These are phyloP conservation scores for Elysia chlorotica DNA, from an alignment of 1,140 invertebrate species.

Conservation along the genomic window DNA sequence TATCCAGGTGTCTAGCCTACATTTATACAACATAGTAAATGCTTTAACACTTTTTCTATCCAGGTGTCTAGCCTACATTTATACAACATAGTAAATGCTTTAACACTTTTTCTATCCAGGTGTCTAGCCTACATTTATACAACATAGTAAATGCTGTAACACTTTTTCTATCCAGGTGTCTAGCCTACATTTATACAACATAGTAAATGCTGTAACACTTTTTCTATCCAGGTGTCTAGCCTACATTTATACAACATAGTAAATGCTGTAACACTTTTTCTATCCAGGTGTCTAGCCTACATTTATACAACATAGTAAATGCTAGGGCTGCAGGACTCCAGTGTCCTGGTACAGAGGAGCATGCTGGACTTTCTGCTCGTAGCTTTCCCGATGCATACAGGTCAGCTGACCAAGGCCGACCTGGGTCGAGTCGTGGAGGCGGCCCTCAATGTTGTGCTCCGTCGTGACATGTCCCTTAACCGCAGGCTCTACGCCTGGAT, in stretches of 20 bases:
- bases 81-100: no score
- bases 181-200: conserved; percentile 73
- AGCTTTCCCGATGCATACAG: conserved; percentile 86
- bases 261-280: no score
- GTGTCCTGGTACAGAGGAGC: conserved; percentile 85
- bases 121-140: conserved; percentile 72
- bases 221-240: conserved; percentile 67
- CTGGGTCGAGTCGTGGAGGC: conserved; percentile 80
- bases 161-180: conserved; percentile 64
- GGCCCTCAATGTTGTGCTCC: conserved; percentile 80
- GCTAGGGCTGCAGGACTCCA: conserved; percentile 82
- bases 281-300: conserved; percentile 70
- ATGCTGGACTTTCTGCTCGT: conserved; percentile 83
- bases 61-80: no score
- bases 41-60: no score
- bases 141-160: no score
- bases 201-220: no score
- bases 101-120: conserved; percentile 60
- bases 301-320: no score
- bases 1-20: no score
- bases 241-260: conserved; percentile 73
- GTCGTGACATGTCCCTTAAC: conserved; percentile 92
- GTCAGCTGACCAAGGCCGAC: conserved; percentile 75
- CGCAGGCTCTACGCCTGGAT: conserved; percentile 85
- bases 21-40: no score